Percentiles rank a stretch among this genome's conserved stretches.
Evolutionary conservation across 2,797 vertebrate species (phyloP).

Genomic region (Tarsius wallacei): DNA sequence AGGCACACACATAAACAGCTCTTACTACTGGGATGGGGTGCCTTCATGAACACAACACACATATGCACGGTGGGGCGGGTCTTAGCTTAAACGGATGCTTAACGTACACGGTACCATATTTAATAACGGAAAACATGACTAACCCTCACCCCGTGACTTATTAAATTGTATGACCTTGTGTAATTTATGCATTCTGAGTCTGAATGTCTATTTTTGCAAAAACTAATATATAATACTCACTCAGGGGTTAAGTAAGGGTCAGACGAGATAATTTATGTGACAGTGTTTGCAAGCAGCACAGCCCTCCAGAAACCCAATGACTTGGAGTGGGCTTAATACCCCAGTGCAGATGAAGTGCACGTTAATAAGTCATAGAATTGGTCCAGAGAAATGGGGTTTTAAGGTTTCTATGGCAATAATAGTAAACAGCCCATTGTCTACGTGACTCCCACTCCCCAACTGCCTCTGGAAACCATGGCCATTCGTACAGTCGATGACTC

Average conservation of each 20-base stretch:
- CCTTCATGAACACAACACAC: not conserved
- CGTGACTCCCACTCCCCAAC: not conserved
- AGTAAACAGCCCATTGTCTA: not conserved
- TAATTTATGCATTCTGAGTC: not conserved
- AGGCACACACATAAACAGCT: not conserved
- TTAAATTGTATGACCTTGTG: not conserved
- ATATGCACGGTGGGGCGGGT: accelerated
- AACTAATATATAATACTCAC: not conserved
- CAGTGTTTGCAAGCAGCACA: not conserved
- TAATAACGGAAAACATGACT: not conserved
- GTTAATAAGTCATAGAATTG: not conserved
- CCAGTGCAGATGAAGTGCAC: not conserved
- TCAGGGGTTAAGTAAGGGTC: not conserved
- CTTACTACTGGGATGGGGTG: not conserved
- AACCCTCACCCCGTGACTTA: not conserved
- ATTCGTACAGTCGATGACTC: not conserved
- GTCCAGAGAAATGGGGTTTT: not conserved
- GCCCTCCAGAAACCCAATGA: not conserved
- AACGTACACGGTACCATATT: not conserved
- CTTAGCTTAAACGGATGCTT: not conserved
- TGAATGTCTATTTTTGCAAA: constrained; percentile 21
- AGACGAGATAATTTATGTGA: not conserved
- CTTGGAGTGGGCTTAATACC: not conserved
- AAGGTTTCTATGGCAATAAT: not conserved
- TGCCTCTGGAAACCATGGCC: not conserved